phyloP scores from a whole-genome alignment of 2,888 invertebrate genomes.

The Epistrophe eligans region DNA sequence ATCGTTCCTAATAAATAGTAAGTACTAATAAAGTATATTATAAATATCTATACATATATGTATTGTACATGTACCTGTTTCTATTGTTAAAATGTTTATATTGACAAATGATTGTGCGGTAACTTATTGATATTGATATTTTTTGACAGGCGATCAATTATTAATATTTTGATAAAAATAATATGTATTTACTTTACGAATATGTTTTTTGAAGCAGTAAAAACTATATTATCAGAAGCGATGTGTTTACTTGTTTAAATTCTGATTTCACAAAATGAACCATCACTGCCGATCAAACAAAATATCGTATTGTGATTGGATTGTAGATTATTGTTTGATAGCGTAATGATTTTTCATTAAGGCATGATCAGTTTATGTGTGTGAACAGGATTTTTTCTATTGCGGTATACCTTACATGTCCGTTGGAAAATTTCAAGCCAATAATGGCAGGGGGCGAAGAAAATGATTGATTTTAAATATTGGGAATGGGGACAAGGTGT shows the following conservation, averaged over 20 bases:
- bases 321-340: too few species aligned
- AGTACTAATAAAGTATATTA: background rate
- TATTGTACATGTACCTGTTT: background rate
- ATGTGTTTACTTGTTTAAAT: background rate
- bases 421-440: too few species aligned
- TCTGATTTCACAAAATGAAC: background rate
- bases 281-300: background rate
- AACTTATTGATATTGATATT: background rate
- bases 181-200: background rate
- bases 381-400: too few species aligned
- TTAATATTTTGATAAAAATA: conserved; percentile 9
- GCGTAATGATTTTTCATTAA: too few species aligned
- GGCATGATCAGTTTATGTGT: too few species aligned
- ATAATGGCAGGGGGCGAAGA: too few species aligned
- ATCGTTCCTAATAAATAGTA: conserved; percentile 42
- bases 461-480: too few species aligned
- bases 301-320: background rate
- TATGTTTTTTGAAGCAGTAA: background rate
- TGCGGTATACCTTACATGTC: too few species aligned
- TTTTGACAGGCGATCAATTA: conserved; percentile 32
- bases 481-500: too few species aligned
- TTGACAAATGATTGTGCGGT: conserved; percentile 34
- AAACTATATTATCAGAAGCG: background rate
- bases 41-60: background rate
- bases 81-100: conserved; percentile 19